A percentile compares a stretch with the other conserved stretches of the same genome.
These are phyloP conservation scores for Listrodromus nycthemerus DNA, from an alignment of 2,888 invertebrate genomes.

Conservation along the genomic window DNA sequence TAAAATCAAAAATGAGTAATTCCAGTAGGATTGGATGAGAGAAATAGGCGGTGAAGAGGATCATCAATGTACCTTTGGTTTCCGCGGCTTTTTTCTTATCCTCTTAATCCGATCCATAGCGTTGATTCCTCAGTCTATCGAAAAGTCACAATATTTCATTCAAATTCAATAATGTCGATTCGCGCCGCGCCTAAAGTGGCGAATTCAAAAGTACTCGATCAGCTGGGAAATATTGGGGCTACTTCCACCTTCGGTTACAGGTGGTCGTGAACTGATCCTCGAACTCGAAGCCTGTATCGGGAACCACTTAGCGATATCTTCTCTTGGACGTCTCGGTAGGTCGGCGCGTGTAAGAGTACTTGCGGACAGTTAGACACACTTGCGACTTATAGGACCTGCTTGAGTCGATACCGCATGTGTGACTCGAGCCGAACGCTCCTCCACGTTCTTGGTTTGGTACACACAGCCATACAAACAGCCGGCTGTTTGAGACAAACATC, in stretches of 20 bases:
- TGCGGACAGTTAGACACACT: constrained; percentile 35
- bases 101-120: constrained; percentile 71
- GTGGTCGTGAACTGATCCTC: constrained; percentile 79
- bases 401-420: constrained; percentile 5
- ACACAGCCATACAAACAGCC: constrained; percentile 49
- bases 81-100: constrained; percentile 66
- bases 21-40: not conserved
- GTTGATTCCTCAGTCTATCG: not conserved
- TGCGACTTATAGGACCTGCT: constrained; percentile 23
- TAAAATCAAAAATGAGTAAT: not conserved
- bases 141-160: not conserved
- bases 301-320: constrained; percentile 82
- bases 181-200: constrained; percentile 29
- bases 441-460: constrained; percentile 20
- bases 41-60: not conserved
- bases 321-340: constrained; percentile 69
- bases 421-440: constrained; percentile 5
- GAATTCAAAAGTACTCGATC: not conserved
- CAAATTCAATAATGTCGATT: not conserved
- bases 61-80: constrained; percentile 69
- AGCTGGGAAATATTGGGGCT: constrained; percentile 22
- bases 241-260: constrained; percentile 75
- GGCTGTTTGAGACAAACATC: constrained; percentile 50
- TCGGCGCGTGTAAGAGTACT: constrained; percentile 60
- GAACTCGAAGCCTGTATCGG: constrained; percentile 76